Evolutionary conservation across 2,113 vertebrate species (phyloP), one percentile per base, ranked within the genome.

Genomic region (Corythornis madagascariensis): DNA sequence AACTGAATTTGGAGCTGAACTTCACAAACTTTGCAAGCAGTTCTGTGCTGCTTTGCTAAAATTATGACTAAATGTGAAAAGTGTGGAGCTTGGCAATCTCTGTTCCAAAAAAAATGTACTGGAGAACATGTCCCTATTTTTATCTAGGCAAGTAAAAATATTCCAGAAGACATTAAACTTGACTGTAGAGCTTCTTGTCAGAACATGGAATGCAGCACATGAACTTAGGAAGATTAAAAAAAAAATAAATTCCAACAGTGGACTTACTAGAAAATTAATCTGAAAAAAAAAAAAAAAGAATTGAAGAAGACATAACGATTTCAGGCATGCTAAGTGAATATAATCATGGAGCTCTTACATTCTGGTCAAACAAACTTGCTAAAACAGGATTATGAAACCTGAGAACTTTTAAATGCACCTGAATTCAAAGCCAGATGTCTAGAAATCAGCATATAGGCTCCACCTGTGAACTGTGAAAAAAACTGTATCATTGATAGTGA

Each of bases 51-150:
- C 94, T 94, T 84, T 92, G 92, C 90, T 93, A 82, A 89, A 94
- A 95, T 94, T 90, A 89, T 90, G 84, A 89, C 94, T 96, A 92
- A 91, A 96, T 93, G 64, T 93, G 91, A 88, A 95, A 89, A 96
- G 64, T 90, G 85, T 96, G 89, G 89, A 96, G 91, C 89, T 95
- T 93, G 87, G 84, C 89, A 60, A 94, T 93, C 91, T 89, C 94
- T 91, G 78, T 96, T 96, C 93, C 92, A 95, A 96, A 94, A 96
- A 96, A 96, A 94, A 95, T 80, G 75, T 93, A 88, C 84, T 96
- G 92, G 82, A 92, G 92, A 96, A 96, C 65, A 92, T 87, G 67
- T 94, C 76, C 83, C 92, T 96, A 95, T 95, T 96, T 96, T 94
- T 95, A 95, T 94, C 90, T 80, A 35, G 7, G 21, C 42, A 80